phyloP scores from a whole-genome alignment of 2,888 invertebrate species.

The Ophioninae sp. region DNA sequence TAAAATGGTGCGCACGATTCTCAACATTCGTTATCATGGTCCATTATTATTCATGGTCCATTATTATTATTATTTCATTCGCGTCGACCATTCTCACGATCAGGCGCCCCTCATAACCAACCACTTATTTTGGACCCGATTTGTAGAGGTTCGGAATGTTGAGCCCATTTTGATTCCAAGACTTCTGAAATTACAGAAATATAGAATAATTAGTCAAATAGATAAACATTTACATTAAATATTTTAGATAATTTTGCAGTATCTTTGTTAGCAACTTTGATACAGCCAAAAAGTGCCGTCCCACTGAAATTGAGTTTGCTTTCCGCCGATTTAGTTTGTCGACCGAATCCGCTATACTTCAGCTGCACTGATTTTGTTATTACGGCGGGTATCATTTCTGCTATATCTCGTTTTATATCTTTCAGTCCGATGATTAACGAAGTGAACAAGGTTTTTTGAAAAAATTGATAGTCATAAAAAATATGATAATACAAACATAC shows the following conservation, averaged over 20 bases:
- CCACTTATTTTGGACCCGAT: constrained; percentile 3
- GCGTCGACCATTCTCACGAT: constrained; percentile 7
- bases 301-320: not conserved
- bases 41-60: too few species aligned
- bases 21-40: too few species aligned
- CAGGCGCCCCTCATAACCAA: constrained; percentile 18
- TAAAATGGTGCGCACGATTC: too few species aligned
- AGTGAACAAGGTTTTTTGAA: not conserved
- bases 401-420: not conserved
- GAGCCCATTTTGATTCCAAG: constrained; percentile 6
- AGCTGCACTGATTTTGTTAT: not conserved
- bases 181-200: not conserved
- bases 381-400: not conserved
- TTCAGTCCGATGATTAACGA: not conserved
- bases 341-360: not conserved
- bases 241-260: not conserved
- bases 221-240: not conserved
- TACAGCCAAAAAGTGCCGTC: constrained; percentile 4
- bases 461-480: not conserved
- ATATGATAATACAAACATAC: not conserved
- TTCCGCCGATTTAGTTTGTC: not conserved
- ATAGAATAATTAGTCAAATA: not conserved
- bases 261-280: not conserved
- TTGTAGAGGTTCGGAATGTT: constrained; percentile 5
- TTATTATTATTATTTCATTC: constrained; percentile 6